A percentile compares a stretch with the other conserved stretches of the same genome.
These are phyloP conservation scores for Leptodactylus fuscus DNA, from an alignment of 2,113 vertebrate genomes.

Conservation along the genomic window DNA sequence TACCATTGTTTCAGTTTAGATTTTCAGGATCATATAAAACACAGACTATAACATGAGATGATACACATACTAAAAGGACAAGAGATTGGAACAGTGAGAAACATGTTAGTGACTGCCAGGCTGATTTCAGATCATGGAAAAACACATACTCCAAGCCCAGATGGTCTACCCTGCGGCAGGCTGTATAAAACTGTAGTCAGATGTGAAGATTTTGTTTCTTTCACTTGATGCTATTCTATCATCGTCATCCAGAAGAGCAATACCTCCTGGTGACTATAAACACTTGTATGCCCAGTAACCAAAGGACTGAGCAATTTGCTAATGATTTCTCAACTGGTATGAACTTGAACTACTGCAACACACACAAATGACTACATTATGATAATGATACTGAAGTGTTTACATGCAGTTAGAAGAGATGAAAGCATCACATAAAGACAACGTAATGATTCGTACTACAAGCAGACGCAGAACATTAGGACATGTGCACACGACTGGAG, in stretches of 20 bases:
- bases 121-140: not conserved
- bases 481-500: not conserved
- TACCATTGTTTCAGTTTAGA: too few species aligned
- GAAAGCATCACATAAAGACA: not conserved
- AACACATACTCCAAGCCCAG: constrained; percentile 14
- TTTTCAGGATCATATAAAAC: too few species aligned
- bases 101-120: not conserved
- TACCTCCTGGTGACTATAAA: constrained; percentile 10
- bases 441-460: not conserved
- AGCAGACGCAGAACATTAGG: not conserved
- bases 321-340: constrained; percentile 9
- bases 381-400: constrained; percentile 8
- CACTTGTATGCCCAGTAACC: constrained; percentile 9
- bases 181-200: not conserved
- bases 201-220: not conserved
- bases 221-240: not conserved
- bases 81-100: too few species aligned
- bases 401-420: not conserved
- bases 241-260: constrained; percentile 15
- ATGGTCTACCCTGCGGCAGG: constrained; percentile 27
- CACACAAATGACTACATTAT: constrained; percentile 30
- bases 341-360: not conserved
- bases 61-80: too few species aligned
- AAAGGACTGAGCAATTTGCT: not conserved
- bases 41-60: too few species aligned